These are phyloP conservation scores for Pitta sordida DNA, from an alignment of 2,113 vertebrate genomes.

Conservation along the genomic window DNA sequence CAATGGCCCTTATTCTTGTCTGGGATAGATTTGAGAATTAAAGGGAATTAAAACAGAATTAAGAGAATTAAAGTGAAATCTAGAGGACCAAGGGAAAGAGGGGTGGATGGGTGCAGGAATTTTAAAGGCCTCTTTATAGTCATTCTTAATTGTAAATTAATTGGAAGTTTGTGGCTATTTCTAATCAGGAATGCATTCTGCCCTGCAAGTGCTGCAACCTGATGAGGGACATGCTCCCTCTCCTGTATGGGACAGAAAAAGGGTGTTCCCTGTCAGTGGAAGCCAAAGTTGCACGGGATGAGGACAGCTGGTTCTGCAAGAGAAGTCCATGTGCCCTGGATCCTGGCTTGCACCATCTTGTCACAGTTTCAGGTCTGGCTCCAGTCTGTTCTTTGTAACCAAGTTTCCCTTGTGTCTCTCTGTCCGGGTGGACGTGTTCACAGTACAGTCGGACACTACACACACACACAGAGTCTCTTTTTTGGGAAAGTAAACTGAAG, in stretches of 20 bases:
- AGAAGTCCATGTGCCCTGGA: background rate
- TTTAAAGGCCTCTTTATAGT: background rate
- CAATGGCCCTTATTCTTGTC: background rate
- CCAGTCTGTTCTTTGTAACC: background rate
- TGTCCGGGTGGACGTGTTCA: fast-evolving
- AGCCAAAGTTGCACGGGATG: background rate
- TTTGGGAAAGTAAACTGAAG: background rate
- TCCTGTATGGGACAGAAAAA: background rate
- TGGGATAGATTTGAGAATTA: background rate
- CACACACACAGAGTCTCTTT: too few relatives aligned
- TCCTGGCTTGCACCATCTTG: background rate
- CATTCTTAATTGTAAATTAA: background rate
- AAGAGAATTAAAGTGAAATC: background rate
- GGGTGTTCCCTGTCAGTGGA: background rate
- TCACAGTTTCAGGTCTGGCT: background rate
- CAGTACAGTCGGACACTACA: fast-evolving
- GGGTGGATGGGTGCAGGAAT: background rate
- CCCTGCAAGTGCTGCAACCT: background rate
- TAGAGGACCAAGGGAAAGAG: background rate
- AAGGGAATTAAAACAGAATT: background rate
- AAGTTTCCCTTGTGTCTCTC: background rate
- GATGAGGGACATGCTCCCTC: background rate
- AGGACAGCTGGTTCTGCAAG: background rate
- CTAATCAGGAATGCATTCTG: background rate
- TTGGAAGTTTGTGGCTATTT: background rate